Percentiles rank a stretch among this genome's conserved stretches.
These are phyloP conservation scores for Alethe diademata DNA, from an alignment of 2,113 vertebrate species.

Conservation along the genomic window DNA sequence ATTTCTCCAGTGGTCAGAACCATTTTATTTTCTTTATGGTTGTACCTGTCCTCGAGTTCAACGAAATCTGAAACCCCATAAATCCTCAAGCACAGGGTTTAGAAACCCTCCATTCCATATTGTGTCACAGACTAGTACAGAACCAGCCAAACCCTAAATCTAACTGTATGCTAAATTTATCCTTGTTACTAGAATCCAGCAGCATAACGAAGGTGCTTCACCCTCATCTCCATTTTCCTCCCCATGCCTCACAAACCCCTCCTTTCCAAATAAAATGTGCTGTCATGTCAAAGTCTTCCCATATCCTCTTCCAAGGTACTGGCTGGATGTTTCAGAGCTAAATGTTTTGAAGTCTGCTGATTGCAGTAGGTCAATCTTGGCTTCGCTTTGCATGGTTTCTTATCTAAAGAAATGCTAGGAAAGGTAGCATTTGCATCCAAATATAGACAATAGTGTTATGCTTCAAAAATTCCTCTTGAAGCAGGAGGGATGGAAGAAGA, in stretches of 20 bases:
- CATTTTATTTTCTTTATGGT: not conserved
- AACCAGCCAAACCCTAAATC: not conserved
- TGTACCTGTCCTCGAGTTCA: not conserved
- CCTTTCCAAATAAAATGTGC: not conserved
- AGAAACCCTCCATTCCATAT: not conserved
- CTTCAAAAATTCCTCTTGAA: not conserved
- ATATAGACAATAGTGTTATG: not conserved
- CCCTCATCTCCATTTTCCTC: not conserved
- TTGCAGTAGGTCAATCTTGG: not conserved
- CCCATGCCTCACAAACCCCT: not conserved
- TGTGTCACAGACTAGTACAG: not conserved
- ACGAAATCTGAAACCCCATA: not conserved
- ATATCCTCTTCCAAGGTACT: not conserved
- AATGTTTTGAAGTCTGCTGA: not conserved
- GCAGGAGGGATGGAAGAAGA: not conserved
- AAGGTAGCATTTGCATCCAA: not conserved
- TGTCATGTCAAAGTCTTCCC: not conserved
- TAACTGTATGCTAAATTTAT: constrained; percentile 32
- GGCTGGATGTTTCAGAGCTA: not conserved
- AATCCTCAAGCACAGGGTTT: not conserved
- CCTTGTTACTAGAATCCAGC: not conserved
- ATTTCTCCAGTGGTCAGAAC: not conserved
- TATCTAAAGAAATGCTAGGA: not conserved
- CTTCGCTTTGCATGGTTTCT: not conserved
- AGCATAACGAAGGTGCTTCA: not conserved